These are phyloP conservation scores for Amiota minor DNA, from an alignment of 2,888 invertebrate genomes.

Conservation along the genomic window DNA sequence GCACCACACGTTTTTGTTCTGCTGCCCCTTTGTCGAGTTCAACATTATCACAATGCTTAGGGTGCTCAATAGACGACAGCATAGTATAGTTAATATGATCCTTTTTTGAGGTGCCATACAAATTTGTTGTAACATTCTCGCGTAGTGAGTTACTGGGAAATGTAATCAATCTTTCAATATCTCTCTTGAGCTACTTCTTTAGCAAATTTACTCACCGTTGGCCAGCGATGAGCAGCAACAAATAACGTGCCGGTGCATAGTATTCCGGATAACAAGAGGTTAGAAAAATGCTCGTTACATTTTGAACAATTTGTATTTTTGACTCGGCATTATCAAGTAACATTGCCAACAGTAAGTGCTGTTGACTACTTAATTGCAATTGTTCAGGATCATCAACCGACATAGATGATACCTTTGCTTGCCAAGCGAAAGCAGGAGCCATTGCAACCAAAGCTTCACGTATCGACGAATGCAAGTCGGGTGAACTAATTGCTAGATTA, in stretches of 20 bases:
- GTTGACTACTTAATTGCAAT: slow-evolving; percentile 72
- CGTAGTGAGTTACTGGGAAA: slow-evolving; percentile 67
- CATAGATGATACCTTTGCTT: slow-evolving; percentile 56
- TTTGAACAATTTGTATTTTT: slow-evolving; percentile 85
- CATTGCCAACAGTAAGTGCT: slow-evolving; percentile 77
- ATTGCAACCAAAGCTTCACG: slow-evolving; percentile 81
- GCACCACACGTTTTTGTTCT: slow-evolving; percentile 73
- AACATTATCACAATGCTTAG: slow-evolving; percentile 60
- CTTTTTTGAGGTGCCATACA: slow-evolving; percentile 82
- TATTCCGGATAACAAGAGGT: slow-evolving; percentile 86
- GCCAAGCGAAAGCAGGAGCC: slow-evolving; percentile 78
- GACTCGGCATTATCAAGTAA: slow-evolving; percentile 83
- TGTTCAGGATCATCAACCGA: slow-evolving; percentile 54
- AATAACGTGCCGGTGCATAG: slow-evolving; percentile 87
- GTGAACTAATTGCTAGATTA: slow-evolving; percentile 67
- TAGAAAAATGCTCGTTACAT: slow-evolving; percentile 87
- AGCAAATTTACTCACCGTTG: slow-evolving; percentile 78
- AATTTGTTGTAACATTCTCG: slow-evolving; percentile 69
- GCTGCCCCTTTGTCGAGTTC: slow-evolving; percentile 68
- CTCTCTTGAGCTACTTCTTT: neutral
- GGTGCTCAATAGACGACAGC: slow-evolving; percentile 73
- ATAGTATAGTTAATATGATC: slow-evolving; percentile 74
- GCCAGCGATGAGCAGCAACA: slow-evolving; percentile 87
- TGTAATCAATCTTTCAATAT: neutral
- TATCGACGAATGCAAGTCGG: slow-evolving; percentile 78